These are phyloP conservation scores for Phortica okadai DNA, from an alignment of 2,888 invertebrate species.

Conservation along the genomic window DNA sequence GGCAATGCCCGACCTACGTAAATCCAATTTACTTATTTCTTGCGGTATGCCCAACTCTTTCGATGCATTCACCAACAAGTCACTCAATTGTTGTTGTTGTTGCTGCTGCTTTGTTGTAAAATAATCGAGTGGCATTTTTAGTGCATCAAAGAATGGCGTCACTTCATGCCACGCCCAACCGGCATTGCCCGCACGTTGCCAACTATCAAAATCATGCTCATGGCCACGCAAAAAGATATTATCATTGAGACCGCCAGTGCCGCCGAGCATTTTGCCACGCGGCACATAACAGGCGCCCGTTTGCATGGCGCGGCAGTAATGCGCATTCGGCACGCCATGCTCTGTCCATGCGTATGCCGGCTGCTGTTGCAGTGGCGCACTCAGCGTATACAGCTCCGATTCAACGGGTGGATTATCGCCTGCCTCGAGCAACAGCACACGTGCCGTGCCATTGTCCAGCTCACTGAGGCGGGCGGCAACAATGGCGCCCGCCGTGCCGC, in stretches of 20 bases:
- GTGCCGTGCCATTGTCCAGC: conserved; percentile 80
- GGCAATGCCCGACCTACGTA: conserved; percentile 50
- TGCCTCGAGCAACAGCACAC: conserved; percentile 86
- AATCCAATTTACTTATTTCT: conserved; percentile 81
- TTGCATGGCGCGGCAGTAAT: conserved; percentile 64
- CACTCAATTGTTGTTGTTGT: conserved; percentile 72
- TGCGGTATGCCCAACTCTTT: conserved; percentile 81
- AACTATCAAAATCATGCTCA: conserved; percentile 78
- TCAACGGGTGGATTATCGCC: conserved; percentile 81
- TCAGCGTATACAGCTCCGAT: conserved; percentile 67
- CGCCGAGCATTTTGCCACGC: conserved; percentile 82
- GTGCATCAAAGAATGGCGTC: conserved; percentile 73
- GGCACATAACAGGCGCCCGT: conserved; percentile 77
- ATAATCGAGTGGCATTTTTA: conserved; percentile 46
- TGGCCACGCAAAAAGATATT: conserved; percentile 81
- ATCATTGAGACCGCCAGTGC: conserved; percentile 80
- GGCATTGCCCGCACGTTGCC: conserved; percentile 78
- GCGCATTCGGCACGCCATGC: conserved; percentile 57
- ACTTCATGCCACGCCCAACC: conserved; percentile 80
- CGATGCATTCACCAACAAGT: conserved; percentile 79
- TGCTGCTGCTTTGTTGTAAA: neutral
- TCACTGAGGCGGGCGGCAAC: conserved; percentile 84
- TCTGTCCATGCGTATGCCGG: conserved; percentile 66
- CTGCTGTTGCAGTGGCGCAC: conserved; percentile 57
- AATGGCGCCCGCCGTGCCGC: conserved; percentile 81